A percentile compares a stretch with the other conserved stretches of the same genome.
phyloP scores from a whole-genome alignment of 2,888 invertebrate species.

The Agrochola circellaris region DNA sequence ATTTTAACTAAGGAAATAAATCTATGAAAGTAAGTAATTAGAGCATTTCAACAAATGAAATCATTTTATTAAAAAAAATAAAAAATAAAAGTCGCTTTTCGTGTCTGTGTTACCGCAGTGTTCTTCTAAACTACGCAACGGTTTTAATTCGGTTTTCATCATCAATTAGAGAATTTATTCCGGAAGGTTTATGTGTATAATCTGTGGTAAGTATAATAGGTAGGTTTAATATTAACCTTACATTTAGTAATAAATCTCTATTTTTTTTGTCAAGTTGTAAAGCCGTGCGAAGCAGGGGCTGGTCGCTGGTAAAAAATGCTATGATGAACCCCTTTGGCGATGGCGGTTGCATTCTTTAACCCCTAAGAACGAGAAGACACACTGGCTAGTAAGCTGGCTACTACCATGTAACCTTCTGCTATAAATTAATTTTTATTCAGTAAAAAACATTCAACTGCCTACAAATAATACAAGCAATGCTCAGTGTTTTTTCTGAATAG shows the following conservation, averaged over 20 bases:
- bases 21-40: too few species aligned
- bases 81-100: not conserved
- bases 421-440: not conserved
- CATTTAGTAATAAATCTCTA: not conserved
- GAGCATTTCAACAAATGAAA: too few species aligned
- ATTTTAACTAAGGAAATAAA: too few species aligned
- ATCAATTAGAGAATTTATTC: not conserved
- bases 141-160: not conserved
- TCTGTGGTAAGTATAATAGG: not conserved
- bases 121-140: not conserved
- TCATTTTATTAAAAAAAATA: too few species aligned
- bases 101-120: not conserved
- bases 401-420: not conserved
- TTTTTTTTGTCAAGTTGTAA: not conserved
- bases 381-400: not conserved
- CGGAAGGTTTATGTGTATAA: not conserved
- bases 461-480: not conserved
- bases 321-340: not conserved
- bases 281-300: too few species aligned
- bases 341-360: slow-evolving; percentile 6
- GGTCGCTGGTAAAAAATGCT: not conserved
- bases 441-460: not conserved
- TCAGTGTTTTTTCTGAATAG: not conserved
- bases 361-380: not conserved
- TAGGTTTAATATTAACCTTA: not conserved